Conservation (phyloP, 53 echinoderm and acorn worm species). For the Glandiceps talaboti region DNA sequence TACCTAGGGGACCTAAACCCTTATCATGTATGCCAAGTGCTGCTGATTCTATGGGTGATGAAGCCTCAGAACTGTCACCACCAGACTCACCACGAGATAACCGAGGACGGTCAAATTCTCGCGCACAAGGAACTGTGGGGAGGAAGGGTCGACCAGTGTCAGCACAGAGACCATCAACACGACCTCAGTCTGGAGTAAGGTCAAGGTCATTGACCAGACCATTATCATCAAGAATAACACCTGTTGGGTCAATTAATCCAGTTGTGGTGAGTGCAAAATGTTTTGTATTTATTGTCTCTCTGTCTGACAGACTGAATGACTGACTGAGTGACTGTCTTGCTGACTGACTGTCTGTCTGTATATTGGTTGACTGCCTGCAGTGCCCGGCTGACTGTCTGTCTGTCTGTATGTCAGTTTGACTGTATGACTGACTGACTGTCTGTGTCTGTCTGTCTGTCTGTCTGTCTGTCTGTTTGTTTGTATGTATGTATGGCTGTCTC, state of each 20-base stretch:
- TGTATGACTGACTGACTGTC: no score
- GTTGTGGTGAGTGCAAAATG: slow-evolving; percentile 18
- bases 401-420: no score
- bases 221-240: slow-evolving; percentile 40
- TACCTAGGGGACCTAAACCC: slow-evolving; percentile 81
- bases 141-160: slow-evolving; percentile 48
- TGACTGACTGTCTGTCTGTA: background rate
- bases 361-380: background rate
- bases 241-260: background rate
- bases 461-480: no score
- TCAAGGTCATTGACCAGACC: slow-evolving; percentile 76
- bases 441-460: no score
- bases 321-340: background rate
- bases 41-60: slow-evolving; percentile 12
- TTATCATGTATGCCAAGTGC: slow-evolving; percentile 84
- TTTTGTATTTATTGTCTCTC: no score
- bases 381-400: no score
- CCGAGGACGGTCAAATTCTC: background rate
- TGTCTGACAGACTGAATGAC: background rate
- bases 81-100: slow-evolving; percentile 11
- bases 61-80: slow-evolving; percentile 11
- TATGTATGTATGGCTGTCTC: no score
- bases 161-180: slow-evolving; percentile 43
- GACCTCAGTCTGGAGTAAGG: slow-evolving; percentile 44
- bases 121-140: slow-evolving; percentile 6